Base-by-base conservation (phyloP, 53 echinoderm and acorn worm species). In the Temnopleurus reevesii region DNA sequence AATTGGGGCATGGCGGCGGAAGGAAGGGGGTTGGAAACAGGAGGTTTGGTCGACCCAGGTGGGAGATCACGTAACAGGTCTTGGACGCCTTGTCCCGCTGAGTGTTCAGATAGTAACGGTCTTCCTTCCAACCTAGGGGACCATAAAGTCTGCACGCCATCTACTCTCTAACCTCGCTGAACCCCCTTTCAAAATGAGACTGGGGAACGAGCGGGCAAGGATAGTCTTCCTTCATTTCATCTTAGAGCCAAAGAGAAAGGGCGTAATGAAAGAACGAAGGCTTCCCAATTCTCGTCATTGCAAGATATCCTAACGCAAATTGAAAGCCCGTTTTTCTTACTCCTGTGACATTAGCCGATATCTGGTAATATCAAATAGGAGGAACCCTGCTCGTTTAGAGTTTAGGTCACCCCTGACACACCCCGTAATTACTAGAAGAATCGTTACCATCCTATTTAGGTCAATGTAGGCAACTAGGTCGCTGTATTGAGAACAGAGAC, bases 401-500 rank as follows among this genome's bases (percentile, higher is more conserved):
- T 56, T 1, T 23, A 54, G 83, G 55, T 83, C 45, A 60, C 86
- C 86, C 86, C 86, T 85, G 86, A 85, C 59, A 60, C 61, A 60
- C 59, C 79, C 61, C 29, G 28, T 85, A 85, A 85, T 85, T 85
- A 85, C 86, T 85, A 26, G 13, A 71, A 59, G 86, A 85, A 65
- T 87, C 49, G 88, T 66, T 66, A 87, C 71, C 65, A 35, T 49
- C 34, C 51, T 87, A 87, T 87, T 66, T 51, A 53, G 88, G 88
- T 87, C 71, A 87, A 87, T 87, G 71, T 87, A 87, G 88, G 88
- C 88, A 87, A 87, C 65, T 87, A 19, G 88, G 88, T 87, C 88
- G 49, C 38, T 61, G 59, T 45, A 61, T 85, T 85, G 57, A 85
- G 63, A 85, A 45, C 28, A 85, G 34, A 45, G 58, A 30, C 19